Evolutionary conservation across 2,888 invertebrate species (phyloP).

Genomic region (Heliconius aoede): DNA sequence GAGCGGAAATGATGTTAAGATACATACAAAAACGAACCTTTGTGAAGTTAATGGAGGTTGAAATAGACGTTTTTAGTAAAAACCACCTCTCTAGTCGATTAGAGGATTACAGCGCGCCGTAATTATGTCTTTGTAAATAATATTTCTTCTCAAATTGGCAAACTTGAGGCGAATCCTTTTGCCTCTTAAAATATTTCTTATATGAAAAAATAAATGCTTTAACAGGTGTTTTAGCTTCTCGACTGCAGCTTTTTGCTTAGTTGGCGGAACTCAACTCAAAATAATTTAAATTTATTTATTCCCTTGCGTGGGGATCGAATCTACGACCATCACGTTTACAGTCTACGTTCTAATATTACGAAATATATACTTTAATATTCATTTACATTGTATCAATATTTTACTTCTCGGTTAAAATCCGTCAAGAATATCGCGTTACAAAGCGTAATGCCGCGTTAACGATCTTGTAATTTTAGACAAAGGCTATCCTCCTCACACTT

Average conservation of each 20-base stretch:
- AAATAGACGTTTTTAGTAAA: background rate
- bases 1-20: background rate
- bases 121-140: background rate
- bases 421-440: slow-evolving; percentile 17
- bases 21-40: background rate
- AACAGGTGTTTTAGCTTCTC: background rate
- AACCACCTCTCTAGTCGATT: background rate
- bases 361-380: background rate
- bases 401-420: background rate
- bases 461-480: slow-evolving; percentile 6
- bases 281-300: background rate
- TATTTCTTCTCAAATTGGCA: slow-evolving; percentile 1
- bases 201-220: background rate
- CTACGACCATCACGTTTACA: background rate
- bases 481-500: background rate
- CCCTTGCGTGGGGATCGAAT: background rate
- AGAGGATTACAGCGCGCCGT: background rate
- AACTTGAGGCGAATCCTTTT: background rate
- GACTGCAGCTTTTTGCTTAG: too few species aligned
- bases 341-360: background rate
- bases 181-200: background rate
- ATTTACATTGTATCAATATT: background rate
- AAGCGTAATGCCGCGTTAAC: slow-evolving; percentile 15
- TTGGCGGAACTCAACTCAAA: background rate
- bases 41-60: background rate